Conservation (phyloP, 2,113 vertebrate species). For the Narcine bancroftii region DNA sequence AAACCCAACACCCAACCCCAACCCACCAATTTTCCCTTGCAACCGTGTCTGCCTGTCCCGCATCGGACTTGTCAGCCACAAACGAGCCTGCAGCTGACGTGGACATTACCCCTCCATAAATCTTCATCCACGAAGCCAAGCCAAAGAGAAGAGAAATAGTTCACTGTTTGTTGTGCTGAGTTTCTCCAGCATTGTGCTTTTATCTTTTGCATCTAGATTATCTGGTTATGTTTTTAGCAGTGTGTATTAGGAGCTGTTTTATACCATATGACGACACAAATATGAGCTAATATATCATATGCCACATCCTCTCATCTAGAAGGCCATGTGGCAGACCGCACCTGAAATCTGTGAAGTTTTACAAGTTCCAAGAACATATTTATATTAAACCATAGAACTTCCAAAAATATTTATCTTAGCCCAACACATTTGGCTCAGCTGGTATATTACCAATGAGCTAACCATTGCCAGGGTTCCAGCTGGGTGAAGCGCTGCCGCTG, state of each 20-base stretch:
- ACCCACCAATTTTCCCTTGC: no score
- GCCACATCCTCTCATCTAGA: background rate
- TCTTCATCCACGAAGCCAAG: no score
- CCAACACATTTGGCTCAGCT: background rate
- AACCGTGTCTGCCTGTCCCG: no score
- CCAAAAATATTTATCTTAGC: background rate
- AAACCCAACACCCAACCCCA: no score
- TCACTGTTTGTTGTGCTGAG: no score
- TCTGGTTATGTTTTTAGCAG: background rate
- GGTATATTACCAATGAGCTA: background rate
- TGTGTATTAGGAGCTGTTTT: background rate
- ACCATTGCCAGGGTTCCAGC: background rate
- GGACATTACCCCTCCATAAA: no score
- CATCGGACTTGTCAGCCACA: no score
- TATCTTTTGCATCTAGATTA: background rate
- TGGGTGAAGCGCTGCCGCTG: background rate
- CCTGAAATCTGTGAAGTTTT: background rate
- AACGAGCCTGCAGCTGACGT: no score
- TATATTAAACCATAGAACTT: background rate
- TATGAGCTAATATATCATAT: background rate
- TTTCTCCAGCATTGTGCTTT: no score
- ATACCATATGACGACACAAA: background rate
- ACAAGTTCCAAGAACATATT: background rate
- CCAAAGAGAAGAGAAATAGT: no score
- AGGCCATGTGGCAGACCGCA: background rate